Evolutionary conservation across 2,113 vertebrate species (phyloP), one percentile per base, ranked within the genome.

Genomic region (Hyaena hyaena): DNA sequence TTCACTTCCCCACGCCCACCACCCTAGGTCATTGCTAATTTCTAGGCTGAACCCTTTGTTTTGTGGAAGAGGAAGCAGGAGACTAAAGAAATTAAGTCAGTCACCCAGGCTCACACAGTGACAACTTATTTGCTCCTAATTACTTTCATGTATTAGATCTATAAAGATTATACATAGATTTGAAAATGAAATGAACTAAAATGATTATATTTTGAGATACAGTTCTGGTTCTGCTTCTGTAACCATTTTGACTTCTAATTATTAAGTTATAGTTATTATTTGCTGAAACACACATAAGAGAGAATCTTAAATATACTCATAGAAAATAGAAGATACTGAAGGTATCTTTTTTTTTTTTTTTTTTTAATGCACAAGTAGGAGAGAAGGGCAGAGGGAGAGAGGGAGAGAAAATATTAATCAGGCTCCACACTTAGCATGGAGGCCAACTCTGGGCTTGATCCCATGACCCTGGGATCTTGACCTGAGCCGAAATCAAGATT

Each of bases 181-280:
- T 90, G 66, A 66, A 89, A 68, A 53, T 65, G 7, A 87, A 93
- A 39, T 33, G 14, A 53, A n/a, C n/a, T 8, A 14, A 81, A 81
- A 82, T 48, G 9, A 90, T 95, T 73, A 14, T 43, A 81, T 43
- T 92, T 79, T 73, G 58, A 83, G 58, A 68, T 45, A 28, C 28
- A 21, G 83, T 93, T 84, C 8, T 79, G 45, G 66, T 61, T 92
- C 73, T 86, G n/a, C 66, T 50, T 96, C 65, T 89, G 3, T 86
- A 69, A 63, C 65, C 86, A 28, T 86, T 87, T 85, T 82, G 74
- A 33, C 5, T 74, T 69, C 4, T 77, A 39, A 11, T 87, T 88
- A 63, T 73, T 94, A 79, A 66, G 4, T 96, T 74, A 80, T 19
- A 66, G 28, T 43, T 58, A 4, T 31, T 28, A 48, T 91, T 63